These are phyloP conservation scores for Rhopalosiphum maidis DNA, from an alignment of 1,140 invertebrate species.

Conservation along the genomic window DNA sequence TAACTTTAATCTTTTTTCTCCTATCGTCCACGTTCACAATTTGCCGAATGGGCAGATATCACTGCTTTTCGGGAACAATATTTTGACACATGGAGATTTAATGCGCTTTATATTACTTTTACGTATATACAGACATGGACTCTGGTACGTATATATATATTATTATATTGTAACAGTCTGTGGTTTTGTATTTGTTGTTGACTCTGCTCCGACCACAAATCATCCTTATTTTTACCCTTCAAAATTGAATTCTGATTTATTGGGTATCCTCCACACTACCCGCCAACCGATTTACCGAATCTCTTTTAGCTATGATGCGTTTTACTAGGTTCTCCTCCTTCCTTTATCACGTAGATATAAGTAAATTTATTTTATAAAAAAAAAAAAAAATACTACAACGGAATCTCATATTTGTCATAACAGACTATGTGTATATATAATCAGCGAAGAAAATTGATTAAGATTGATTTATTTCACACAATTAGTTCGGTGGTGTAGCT, in stretches of 20 bases:
- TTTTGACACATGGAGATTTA: slow-evolving; percentile 53
- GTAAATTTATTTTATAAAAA: background rate
- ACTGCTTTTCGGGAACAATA: background rate
- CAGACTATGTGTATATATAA: background rate
- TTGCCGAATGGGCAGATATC: slow-evolving; percentile 8
- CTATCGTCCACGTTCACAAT: background rate
- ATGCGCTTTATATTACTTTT: slow-evolving; percentile 47
- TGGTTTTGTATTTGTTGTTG: slow-evolving; percentile 43
- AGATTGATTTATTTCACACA: slow-evolving; percentile 27
- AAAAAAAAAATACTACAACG: background rate
- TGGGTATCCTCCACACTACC: background rate
- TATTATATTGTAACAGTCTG: slow-evolving; percentile 24
- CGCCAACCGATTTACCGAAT: background rate
- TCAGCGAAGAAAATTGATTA: background rate
- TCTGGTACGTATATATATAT: background rate
- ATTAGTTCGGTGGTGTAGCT: background rate
- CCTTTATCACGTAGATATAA: background rate
- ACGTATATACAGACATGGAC: background rate
- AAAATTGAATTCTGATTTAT: slow-evolving; percentile 51
- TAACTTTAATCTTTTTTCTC: background rate
- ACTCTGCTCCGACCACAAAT: slow-evolving; percentile 34
- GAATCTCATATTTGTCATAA: background rate
- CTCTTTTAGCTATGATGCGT: background rate
- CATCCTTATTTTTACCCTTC: slow-evolving; percentile 34
- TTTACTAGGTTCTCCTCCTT: background rate